Evolutionary conservation across 1,140 invertebrate genomes (phyloP), one percentile per base, ranked within the genome.

Genomic region (Euura saliciscinereae): DNA sequence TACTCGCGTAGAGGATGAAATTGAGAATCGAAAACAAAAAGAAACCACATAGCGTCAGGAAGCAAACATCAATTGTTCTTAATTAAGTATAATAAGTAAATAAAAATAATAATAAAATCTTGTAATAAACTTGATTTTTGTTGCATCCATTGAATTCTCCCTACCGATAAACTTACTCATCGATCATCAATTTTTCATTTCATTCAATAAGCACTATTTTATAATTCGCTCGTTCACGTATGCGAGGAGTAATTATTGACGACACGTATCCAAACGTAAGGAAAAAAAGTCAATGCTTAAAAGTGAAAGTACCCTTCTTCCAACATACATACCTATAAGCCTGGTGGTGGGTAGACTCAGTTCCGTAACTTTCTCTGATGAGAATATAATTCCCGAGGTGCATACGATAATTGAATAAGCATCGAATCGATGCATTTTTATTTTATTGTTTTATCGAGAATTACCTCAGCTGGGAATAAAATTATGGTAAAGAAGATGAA

Each of bases 281-380:
- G 5, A 59, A 4, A 59, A n/a, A 59, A 0, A 28, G 28, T 28
- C 28, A 28, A 28, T 28, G 28, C 28, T 28, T 28, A 28, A 75
- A 82, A 82, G 81, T 82, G 81, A 82, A 82, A 81, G 81, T 79
- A n/a, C n/a, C n/a, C n/a, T n/a, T n/a, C n/a, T n/a, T n/a, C n/a
- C n/a, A n/a, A n/a, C n/a, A n/a, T n/a, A n/a, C n/a, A 73, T 71
- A 74, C 75, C 70, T 79, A 74, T 74, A 73, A 74, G 77, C 28
- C 1, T 0, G 28, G 1, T 28, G 28, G 28, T 28, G 28, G 28
- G 28, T 28, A 28, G 28, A 28, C 28, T 1, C 28, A 46, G 75
- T 66, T 67, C 69, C 46, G 43, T 44, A 69, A 72, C 80, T 81
- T 82, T 82, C 80, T 82, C 80, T 73, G 28, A 28, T 28, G 28